phyloP scores from a whole-genome alignment of 2,888 invertebrate species.

The Hypolimnas misippus region DNA sequence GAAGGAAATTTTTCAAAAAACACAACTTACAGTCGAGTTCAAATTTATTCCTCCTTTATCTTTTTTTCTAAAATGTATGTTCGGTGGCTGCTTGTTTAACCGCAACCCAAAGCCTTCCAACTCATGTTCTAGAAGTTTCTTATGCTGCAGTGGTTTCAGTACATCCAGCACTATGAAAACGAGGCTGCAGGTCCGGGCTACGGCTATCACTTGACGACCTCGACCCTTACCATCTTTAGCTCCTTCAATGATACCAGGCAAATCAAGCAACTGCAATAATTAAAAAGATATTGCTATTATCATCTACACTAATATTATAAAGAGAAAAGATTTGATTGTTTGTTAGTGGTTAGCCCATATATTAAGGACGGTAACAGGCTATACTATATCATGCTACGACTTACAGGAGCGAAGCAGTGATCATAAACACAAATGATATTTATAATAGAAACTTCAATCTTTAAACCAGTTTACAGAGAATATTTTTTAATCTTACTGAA shows the following conservation, averaged over 20 bases:
- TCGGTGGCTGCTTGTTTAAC: conserved; percentile 98
- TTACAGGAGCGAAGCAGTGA: too few relatives aligned
- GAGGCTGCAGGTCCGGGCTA: conserved; percentile 98
- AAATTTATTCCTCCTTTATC: conserved; percentile 99
- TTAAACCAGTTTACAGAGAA: too few relatives aligned
- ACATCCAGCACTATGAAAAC: conserved; percentile 99
- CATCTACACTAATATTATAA: neutral
- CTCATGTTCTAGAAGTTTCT: conserved; percentile 97
- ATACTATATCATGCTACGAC: too few relatives aligned
- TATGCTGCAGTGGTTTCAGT: conserved; percentile 98
- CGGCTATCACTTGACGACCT: conserved; percentile 99
- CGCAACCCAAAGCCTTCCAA: conserved; percentile 99
- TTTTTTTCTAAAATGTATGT: conserved; percentile 97
- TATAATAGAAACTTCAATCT: too few relatives aligned
- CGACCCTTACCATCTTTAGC: conserved; percentile 99
- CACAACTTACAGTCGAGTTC: conserved; percentile 89
- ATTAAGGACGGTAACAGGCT: too few relatives aligned
- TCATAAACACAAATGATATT: too few relatives aligned
- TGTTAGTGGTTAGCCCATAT: too few relatives aligned
- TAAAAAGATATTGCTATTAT: neutral
- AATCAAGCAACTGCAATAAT: conserved; percentile 91
- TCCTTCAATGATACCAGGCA: conserved; percentile 99
- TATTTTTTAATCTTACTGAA: too few relatives aligned
- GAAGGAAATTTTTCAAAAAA: neutral
- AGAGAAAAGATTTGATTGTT: too few relatives aligned